Conservation (phyloP, 2,888 invertebrate species). For the Cyclophora punctaria region DNA sequence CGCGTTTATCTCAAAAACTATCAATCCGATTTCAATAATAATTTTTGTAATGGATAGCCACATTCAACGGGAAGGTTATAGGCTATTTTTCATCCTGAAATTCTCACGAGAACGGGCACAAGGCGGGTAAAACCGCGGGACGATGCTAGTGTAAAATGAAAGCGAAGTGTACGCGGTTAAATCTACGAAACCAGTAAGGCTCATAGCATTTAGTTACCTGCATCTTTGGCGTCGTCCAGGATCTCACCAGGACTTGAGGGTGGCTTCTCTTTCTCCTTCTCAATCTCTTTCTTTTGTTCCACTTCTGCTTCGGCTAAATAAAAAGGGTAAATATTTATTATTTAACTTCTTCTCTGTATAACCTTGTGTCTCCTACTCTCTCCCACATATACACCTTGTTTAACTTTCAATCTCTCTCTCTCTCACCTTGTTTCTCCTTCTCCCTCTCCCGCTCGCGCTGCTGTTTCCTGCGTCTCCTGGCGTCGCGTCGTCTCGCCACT, state of each 20-base stretch:
- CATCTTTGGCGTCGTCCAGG: conserved; percentile 54
- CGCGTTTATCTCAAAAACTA: no score
- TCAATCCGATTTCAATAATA: no score
- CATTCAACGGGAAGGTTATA: no score
- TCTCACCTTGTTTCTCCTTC: conserved; percentile 22
- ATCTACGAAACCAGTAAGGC: no score
- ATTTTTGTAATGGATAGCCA: no score
- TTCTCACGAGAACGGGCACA: no score
- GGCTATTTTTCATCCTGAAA: no score
- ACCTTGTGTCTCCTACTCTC: conserved; percentile 35
- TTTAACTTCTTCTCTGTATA: conserved; percentile 36
- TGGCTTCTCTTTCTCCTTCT: conserved; percentile 44
- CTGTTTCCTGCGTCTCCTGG: conserved; percentile 34
- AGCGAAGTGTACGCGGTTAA: no score
- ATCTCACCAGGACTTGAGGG: conserved; percentile 64
- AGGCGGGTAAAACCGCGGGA: no score
- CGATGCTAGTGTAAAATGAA: no score
- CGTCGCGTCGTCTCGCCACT: conserved; percentile 41
- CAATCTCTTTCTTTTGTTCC: conserved; percentile 41
- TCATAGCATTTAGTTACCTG: conserved; percentile 30
- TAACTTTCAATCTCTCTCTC: conserved; percentile 13
- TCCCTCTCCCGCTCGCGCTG: conserved; percentile 27
- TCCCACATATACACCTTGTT: conserved; percentile 24
- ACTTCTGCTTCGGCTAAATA: conserved; percentile 38
- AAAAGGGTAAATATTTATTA: no score